Base-by-base conservation (phyloP, 2,113 vertebrate genomes). In the Jaculus jaculus region DNA sequence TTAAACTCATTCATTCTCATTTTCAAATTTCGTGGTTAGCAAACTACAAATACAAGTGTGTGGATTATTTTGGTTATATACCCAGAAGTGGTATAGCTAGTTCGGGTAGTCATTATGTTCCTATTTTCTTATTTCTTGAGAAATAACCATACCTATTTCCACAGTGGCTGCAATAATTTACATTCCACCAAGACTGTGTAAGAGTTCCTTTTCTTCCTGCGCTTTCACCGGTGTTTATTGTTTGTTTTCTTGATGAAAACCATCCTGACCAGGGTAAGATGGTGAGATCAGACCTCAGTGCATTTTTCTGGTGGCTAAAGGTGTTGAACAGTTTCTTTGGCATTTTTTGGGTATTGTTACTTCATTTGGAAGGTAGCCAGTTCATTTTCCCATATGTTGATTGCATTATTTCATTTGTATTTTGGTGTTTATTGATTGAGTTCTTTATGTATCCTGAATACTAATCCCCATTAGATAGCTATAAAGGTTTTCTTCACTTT, bases 1-100 rank as follows among this genome's bases (percentile, higher is more conserved):
- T 47, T 6, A 54, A 54, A 54, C 54, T 20, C 15, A 30, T 30
- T 3, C 28, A 85, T 74, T 89, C 32, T 51, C n/a, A 61, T 66
- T 87, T 89, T 51, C 21, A 91, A 39, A 17, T 54, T 90, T 94
- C 37, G 47, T 94, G n/a, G 69, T 87, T 66, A 60, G 60, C 51
- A 83, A 90, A 92, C 42, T 79, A 66, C 51, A 78, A 83, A 63
- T 84, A 37, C 87, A 90, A 93, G 54, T 65, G 32, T 30, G 28
- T 51, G 37, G 28, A 83, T 61, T 34, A n/a, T 72, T 54, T 37
- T 30, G 10, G 37, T 60, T 61, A 30, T 18, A 73, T 30, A n/a
- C 6, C 24, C 51, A 61, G n/a, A 61, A 85, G 7, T 30, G n/a
- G 26, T 15, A 12, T 72, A 28, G 16, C n/a, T 39, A 28, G n/a